Evolutionary conservation across 2,113 vertebrate species (phyloP).

Genomic region (Thalassoma bifasciatum): DNA sequence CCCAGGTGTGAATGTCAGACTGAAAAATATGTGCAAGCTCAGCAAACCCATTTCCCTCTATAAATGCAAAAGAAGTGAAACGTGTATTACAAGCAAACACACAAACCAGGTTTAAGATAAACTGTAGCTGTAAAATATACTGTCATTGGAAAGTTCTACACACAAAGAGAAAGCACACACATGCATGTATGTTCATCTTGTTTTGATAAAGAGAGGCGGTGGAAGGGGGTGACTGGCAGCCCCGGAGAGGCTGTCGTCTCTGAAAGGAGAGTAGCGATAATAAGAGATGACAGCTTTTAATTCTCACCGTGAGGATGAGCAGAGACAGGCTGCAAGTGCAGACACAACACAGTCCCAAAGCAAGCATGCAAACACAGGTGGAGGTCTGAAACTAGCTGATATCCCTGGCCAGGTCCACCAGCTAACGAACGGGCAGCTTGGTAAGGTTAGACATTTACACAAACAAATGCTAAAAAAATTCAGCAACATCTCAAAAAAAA

Average conservation of each 20-base stretch:
- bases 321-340: conserved; percentile 8
- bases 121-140: too few species aligned
- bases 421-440: conserved; percentile 40
- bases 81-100: conserved; percentile 19
- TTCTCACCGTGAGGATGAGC: conserved; percentile 49
- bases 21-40: conserved; percentile 50
- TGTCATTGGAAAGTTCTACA: conserved; percentile 1
- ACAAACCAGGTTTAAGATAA: conserved; percentile 24
- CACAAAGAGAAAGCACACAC: conserved; percentile 11
- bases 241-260: conserved; percentile 18
- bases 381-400: background rate
- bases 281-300: conserved; percentile 67
- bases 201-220: conserved; percentile 38
- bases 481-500: conserved; percentile 6
- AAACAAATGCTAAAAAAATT: conserved; percentile 7
- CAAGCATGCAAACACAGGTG: background rate
- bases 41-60: conserved; percentile 51
- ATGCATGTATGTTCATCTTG: background rate
- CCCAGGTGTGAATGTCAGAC: conserved; percentile 55
- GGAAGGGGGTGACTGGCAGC: conserved; percentile 49
- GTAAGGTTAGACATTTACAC: background rate
- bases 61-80: conserved; percentile 38
- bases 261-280: conserved; percentile 43
- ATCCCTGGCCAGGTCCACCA: conserved; percentile 17
- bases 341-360: conserved; percentile 7